Conservation (phyloP, 1,140 invertebrate species). For the Glomeris maerens region DNA sequence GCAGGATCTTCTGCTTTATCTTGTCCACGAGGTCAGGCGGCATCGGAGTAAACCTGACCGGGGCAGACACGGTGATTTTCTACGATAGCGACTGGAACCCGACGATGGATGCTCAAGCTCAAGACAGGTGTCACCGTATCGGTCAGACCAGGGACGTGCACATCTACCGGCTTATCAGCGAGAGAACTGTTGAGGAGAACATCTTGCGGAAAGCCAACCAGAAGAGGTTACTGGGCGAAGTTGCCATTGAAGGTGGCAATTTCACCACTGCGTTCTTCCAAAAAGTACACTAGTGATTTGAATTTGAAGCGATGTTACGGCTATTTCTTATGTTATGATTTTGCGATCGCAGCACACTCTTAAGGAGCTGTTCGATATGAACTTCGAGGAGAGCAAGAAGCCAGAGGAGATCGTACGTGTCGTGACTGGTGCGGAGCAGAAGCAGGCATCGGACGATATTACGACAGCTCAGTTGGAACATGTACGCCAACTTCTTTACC, state of each 20-base stretch:
- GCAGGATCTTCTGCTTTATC: slow-evolving; percentile 93
- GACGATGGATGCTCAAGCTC: slow-evolving; percentile 98
- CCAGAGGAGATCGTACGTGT: slow-evolving; percentile 37
- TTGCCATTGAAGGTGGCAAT: slow-evolving; percentile 97
- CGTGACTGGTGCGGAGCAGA: neutral
- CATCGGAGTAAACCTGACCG: slow-evolving; percentile 95
- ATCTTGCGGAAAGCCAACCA: slow-evolving; percentile 98
- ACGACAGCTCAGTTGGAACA: slow-evolving; percentile 28
- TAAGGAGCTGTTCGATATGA: slow-evolving; percentile 77
- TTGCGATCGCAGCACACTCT: slow-evolving; percentile 58
- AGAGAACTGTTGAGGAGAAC: slow-evolving; percentile 97
- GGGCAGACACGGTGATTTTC: slow-evolving; percentile 98
- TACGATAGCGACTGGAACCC: slow-evolving; percentile 99
- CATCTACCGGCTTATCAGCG: slow-evolving; percentile 91
- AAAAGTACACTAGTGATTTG: slow-evolving; percentile 41
- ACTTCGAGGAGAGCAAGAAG: slow-evolving; percentile 44
- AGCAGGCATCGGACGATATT: slow-evolving; percentile 6
- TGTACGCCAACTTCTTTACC: slow-evolving; percentile 18
- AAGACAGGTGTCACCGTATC: slow-evolving; percentile 96
- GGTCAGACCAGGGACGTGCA: slow-evolving; percentile 98
- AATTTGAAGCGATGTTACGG: neutral
- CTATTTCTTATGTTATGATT: slow-evolving; percentile 10
- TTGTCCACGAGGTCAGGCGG: slow-evolving; percentile 95
- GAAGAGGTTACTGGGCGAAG: slow-evolving; percentile 85
- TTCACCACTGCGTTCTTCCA: slow-evolving; percentile 97